Conservation (phyloP, 2,888 invertebrate species). For the Lasioglossum lativentre region DNA sequence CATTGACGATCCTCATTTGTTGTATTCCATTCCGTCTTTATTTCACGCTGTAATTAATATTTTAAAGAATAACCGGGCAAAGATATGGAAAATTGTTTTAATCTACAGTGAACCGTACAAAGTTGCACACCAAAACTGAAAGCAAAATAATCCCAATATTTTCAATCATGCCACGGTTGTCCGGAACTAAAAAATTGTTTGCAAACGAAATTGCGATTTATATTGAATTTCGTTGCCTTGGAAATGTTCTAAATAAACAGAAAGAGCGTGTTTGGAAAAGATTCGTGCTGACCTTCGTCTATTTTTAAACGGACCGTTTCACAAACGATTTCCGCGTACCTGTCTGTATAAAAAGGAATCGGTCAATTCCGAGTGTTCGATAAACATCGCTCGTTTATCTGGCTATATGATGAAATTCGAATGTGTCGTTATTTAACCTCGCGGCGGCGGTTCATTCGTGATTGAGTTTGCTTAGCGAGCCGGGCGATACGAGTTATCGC, state of each 20-base stretch:
- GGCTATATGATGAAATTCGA: neutral
- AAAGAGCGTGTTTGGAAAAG: neutral
- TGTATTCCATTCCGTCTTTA: neutral
- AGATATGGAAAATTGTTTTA: neutral
- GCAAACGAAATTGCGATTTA: neutral
- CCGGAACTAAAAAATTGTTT: neutral
- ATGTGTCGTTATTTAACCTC: neutral
- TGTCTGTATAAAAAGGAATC: neutral
- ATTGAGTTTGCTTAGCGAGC: slow-evolving; percentile 23
- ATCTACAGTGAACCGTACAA: neutral
- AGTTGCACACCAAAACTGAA: neutral
- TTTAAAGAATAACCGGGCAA: too few species aligned
- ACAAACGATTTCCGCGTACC: neutral
- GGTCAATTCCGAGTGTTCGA: neutral
- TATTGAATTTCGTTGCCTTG: neutral
- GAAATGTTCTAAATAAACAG: neutral
- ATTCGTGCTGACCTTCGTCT: neutral
- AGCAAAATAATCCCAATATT: neutral
- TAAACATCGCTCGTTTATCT: neutral
- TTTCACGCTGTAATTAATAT: too few species aligned
- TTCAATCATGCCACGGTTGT: neutral
- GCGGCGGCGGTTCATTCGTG: slow-evolving; percentile 31
- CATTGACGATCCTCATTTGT: neutral
- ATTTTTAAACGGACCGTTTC: neutral
- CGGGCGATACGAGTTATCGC: slow-evolving; percentile 26